A percentile compares a stretch with the other conserved stretches of the same genome.
These are phyloP conservation scores for Ophraella communa DNA, from an alignment of 2,888 invertebrate genomes.

Conservation along the genomic window DNA sequence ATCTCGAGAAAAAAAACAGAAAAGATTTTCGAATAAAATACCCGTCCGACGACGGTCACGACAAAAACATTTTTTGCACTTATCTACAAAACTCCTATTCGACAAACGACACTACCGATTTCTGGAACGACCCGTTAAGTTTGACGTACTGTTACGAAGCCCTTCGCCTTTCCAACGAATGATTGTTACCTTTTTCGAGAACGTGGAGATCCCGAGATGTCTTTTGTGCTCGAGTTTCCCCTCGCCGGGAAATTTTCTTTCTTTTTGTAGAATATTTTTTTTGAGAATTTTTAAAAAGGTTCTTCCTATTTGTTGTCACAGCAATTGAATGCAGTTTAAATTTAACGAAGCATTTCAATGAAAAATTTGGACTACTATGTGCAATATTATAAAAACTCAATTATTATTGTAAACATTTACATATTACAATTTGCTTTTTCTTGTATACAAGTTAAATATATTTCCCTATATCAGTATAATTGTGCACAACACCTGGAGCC, in stretches of 20 bases:
- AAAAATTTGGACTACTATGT: too few relatives aligned
- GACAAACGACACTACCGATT: conserved; percentile 23
- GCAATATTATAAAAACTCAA: too few relatives aligned
- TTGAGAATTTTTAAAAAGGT: background rate
- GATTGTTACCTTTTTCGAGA: conserved; percentile 25
- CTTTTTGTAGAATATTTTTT: background rate
- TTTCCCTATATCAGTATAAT: too few relatives aligned
- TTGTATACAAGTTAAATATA: too few relatives aligned
- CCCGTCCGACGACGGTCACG: conserved; percentile 11
- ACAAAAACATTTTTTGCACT: conserved; percentile 25
- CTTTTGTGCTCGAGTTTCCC: conserved; percentile 22
- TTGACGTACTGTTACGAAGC: conserved; percentile 12
- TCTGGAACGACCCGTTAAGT: conserved; percentile 22
- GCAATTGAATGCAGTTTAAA: too few relatives aligned
- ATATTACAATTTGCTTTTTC: too few relatives aligned
- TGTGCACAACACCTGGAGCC: too few relatives aligned
- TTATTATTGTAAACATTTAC: too few relatives aligned
- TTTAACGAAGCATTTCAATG: too few relatives aligned
- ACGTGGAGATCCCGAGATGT: conserved; percentile 22
- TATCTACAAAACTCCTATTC: conserved; percentile 16
- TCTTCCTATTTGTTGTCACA: too few relatives aligned
- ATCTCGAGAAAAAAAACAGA: conserved; percentile 3
- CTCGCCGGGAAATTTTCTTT: conserved; percentile 1
- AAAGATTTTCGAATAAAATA: conserved; percentile 8
- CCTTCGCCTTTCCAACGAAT: background rate